A percentile compares a stretch with the other conserved stretches of the same genome.
These are phyloP conservation scores for Esperia sulphurella DNA, from an alignment of 2,888 invertebrate genomes.

Conservation along the genomic window DNA sequence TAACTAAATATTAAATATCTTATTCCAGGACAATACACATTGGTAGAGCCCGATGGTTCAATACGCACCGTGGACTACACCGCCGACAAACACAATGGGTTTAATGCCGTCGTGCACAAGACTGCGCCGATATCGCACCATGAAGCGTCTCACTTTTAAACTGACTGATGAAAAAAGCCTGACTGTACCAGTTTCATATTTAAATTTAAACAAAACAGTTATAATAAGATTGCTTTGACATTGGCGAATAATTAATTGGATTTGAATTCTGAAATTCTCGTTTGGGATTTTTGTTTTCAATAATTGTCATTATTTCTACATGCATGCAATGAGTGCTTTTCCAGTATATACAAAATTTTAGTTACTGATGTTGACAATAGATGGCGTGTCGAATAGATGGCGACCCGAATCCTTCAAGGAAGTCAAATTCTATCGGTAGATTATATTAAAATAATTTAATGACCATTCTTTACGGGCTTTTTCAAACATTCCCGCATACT, in stretches of 20 bases:
- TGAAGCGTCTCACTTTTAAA: slow-evolving; percentile 52
- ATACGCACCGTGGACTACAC: slow-evolving; percentile 75
- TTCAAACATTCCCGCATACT: no score
- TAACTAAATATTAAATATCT: neutral
- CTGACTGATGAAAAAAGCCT: slow-evolving; percentile 12
- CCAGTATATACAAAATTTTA: no score
- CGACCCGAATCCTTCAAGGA: no score
- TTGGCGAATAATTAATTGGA: neutral
- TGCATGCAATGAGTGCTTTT: no score
- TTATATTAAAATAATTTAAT: no score
- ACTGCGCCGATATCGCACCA: slow-evolving; percentile 66
- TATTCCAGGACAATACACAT: slow-evolving; percentile 69
- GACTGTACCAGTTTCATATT: neutral
- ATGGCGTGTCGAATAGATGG: no score
- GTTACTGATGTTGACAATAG: no score
- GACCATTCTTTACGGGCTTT: no score
- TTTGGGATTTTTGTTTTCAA: no score
- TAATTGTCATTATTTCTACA: no score
- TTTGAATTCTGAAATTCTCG: no score
- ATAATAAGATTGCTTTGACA: neutral
- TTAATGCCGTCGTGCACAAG: slow-evolving; percentile 72
- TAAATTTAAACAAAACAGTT: neutral
- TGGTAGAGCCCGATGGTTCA: slow-evolving; percentile 73
- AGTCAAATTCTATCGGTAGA: no score
- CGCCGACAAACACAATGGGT: slow-evolving; percentile 72